Base-by-base conservation (phyloP, 2,797 vertebrate species). In the Melanotaenia boesemani region DNA sequence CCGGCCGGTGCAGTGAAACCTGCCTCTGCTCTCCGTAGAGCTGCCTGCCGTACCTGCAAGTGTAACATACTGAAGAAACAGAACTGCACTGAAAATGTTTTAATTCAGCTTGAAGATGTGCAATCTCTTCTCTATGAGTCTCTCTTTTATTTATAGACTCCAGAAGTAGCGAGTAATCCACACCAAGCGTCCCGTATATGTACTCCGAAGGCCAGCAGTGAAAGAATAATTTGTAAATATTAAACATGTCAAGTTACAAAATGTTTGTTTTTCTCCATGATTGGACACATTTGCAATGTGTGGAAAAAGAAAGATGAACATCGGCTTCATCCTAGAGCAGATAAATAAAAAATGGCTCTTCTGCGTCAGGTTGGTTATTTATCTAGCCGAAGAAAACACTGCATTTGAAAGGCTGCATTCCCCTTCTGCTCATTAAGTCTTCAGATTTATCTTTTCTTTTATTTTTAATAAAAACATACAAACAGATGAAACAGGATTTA, bases 71-170 rank as follows among this genome's bases (percentile, higher is more conserved):
- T 36, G 69, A 69, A 74, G 74, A 52, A 65, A 20, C 55, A 69
- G 46, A 70, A 28, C 54, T 34, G n/a, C 68, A 59, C 62, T 24
- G 50, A 61, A 41, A 60, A 64, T 70, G 56, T 64, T 15, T 58
- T 69, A 67, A 71, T 82, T 72, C 70, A 39, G 74, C 72, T 84
- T 34, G 20, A 72, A 74, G 79, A 55, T 11, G 28, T 11, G 16
- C 62, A 66, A 15, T 67, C 63, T 59, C 44, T 44, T 39, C 41
- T 63, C 63, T 30, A 30, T 4, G 59, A 16, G 22, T 44, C 30
- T 22, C 20, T 65, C 71, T 50, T 60, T 76, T 83, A 88, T 85
- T 86, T 84, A 77, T 66, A 73, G 67, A 39, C 68, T 63, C 46
- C 0, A 44, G 32, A 46, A 55, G 55, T 57, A 24, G 71, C 64